Evolutionary conservation across 2,113 vertebrate species (phyloP).

Genomic region (Nothocercus nigrocapillus): DNA sequence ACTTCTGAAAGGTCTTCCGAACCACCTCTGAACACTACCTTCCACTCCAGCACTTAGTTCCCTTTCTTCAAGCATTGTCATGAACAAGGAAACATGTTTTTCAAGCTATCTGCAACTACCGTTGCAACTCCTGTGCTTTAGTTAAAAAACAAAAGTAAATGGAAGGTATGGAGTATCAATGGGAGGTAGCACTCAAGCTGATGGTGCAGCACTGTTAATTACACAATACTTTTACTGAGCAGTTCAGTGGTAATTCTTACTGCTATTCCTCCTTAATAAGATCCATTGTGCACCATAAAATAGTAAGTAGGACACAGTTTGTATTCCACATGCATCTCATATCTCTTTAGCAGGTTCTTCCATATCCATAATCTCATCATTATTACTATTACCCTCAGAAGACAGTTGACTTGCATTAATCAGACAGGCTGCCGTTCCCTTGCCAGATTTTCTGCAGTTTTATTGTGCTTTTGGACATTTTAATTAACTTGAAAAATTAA

Average conservation of each 20-base stretch:
- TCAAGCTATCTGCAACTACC: conserved; percentile 41
- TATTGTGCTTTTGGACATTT: conserved; percentile 87
- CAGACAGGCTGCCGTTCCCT: conserved; percentile 82
- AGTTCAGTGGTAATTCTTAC: conserved; percentile 82
- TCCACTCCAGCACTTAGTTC: neutral
- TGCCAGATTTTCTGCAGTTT: conserved; percentile 83
- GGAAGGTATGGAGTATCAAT: conserved; percentile 74
- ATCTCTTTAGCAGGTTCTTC: conserved; percentile 83
- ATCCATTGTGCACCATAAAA: conserved; percentile 86
- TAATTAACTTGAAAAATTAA: conserved; percentile 89
- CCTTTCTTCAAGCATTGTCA: neutral
- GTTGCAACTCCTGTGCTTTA: conserved; percentile 57
- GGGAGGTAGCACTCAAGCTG: conserved; percentile 78
- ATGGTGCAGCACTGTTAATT: conserved; percentile 80
- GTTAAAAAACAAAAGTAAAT: conserved; percentile 76
- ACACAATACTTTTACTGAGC: conserved; percentile 84
- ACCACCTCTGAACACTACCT: neutral
- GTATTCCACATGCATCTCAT: conserved; percentile 80
- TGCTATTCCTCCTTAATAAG: conserved; percentile 84
- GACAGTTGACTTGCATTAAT: conserved; percentile 84
- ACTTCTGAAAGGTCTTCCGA: neutral
- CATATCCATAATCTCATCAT: conserved; percentile 85
- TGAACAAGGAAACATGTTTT: conserved; percentile 28
- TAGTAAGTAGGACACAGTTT: conserved; percentile 82
- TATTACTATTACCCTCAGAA: conserved; percentile 85